Evolutionary conservation across 1,140 invertebrate species (phyloP).

Genomic region (Phthorimaea operculella): DNA sequence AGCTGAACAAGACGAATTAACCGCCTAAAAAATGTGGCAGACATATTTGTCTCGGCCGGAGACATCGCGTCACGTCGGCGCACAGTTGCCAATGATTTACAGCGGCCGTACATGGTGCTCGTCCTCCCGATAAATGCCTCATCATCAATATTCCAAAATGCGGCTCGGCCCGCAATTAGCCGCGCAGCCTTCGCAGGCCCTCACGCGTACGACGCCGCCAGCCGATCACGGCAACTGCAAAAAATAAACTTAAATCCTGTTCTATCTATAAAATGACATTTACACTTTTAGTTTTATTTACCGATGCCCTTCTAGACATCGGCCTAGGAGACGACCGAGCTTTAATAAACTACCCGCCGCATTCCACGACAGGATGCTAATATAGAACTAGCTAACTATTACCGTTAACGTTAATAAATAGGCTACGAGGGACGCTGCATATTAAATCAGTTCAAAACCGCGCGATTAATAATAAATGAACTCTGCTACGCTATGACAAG

Average conservation of each 20-base stretch:
- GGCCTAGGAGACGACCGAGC: not conserved
- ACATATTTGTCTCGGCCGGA: conserved; percentile 58
- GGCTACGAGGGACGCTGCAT: conserved; percentile 22
- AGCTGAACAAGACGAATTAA: conserved; percentile 46
- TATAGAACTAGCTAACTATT: conserved; percentile 18
- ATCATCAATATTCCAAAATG: conserved; percentile 68
- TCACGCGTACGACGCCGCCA: conserved; percentile 39
- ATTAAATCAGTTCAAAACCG: conserved; percentile 35
- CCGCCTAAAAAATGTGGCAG: conserved; percentile 49
- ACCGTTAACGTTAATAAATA: conserved; percentile 29
- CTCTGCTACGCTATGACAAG: conserved; percentile 33
- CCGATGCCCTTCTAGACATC: conserved; percentile 1
- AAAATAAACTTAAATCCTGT: conserved; percentile 53
- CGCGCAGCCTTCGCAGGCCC: conserved; percentile 56
- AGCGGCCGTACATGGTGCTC: conserved; percentile 54
- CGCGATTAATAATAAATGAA: conserved; percentile 30
- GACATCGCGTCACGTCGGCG: conserved; percentile 59
- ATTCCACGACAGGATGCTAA: conserved; percentile 4
- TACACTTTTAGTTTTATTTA: conserved; percentile 27
- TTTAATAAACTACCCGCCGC: not conserved
- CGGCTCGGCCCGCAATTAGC: conserved; percentile 61
- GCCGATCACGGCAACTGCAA: conserved; percentile 41
- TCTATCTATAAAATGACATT: conserved; percentile 42
- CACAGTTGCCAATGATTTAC: conserved; percentile 60
- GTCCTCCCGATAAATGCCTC: conserved; percentile 63